Evolutionary conservation across 2,797 vertebrate genomes (phyloP).

Genomic region (Cyprinella venusta): DNA sequence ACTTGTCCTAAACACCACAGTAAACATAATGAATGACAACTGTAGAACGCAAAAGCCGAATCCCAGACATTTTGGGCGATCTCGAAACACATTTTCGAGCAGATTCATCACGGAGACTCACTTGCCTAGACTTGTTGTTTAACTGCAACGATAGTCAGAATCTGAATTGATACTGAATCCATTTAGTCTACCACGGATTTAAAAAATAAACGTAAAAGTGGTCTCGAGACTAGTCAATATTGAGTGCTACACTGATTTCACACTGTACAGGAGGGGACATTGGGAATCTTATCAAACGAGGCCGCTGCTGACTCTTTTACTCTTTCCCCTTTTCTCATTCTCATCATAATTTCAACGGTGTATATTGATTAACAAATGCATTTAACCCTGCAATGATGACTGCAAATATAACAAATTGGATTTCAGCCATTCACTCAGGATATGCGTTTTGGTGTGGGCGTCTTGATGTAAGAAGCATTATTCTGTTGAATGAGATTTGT

Average conservation of each 20-base stretch:
- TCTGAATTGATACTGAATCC: no score
- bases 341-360: not conserved
- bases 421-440: conserved; percentile 64
- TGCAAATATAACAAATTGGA: conserved; percentile 66
- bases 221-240: no score
- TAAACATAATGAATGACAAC: no score
- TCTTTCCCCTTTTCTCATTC: not conserved
- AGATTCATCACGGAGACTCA: no score
- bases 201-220: no score
- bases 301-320: not conserved
- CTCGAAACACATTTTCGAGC: no score
- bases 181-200: no score
- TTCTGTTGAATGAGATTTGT: conserved; percentile 64
- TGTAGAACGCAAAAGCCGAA: no score
- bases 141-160: no score
- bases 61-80: no score
- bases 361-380: conserved; percentile 62
- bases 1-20: no score
- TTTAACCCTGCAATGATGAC: conserved; percentile 64
- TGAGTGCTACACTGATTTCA: conserved; percentile 30
- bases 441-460: conserved; percentile 57
- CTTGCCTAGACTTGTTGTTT: no score
- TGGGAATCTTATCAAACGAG: conserved; percentile 25
- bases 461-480: conserved; percentile 50
- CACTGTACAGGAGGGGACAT: conserved; percentile 3